A percentile compares a stretch with the other conserved stretches of the same genome.
phyloP scores from a whole-genome alignment of 2,113 vertebrate species.

The Centrocercus urophasianus region DNA sequence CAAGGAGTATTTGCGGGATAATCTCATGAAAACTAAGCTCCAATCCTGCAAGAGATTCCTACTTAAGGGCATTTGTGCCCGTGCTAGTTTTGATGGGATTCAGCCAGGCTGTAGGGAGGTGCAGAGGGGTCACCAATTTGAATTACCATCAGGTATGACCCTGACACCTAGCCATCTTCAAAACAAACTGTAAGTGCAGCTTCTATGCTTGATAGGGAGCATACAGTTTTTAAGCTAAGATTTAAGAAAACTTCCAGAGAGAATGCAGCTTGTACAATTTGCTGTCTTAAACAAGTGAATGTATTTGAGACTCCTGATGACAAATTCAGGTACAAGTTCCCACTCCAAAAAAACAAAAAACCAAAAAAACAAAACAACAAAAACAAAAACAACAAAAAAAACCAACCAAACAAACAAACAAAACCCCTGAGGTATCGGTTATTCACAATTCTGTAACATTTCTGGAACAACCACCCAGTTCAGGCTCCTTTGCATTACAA shows the following conservation, averaged over 20 bases:
- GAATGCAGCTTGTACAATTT: not conserved
- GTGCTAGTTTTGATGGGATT: not conserved
- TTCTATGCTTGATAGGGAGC: not conserved
- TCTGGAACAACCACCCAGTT: not conserved
- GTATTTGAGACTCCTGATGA: not conserved
- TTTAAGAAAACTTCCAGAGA: not conserved
- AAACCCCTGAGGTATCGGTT: accelerated
- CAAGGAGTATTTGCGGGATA: not conserved
- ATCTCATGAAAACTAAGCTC: not conserved
- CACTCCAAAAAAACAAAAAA: not conserved
- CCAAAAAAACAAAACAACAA: too few species aligned
- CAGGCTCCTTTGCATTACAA: not conserved
- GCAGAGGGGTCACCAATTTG: not conserved
- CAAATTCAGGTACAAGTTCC: not conserved
- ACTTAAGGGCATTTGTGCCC: not conserved
- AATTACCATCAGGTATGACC: not conserved
- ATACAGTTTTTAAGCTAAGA: not conserved
- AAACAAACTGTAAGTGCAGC: not conserved
- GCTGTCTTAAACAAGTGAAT: not conserved
- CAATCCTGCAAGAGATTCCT: not conserved
- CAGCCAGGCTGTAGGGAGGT: not conserved
- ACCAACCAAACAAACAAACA: too few species aligned
- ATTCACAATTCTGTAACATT: not conserved
- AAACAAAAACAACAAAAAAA: not conserved
- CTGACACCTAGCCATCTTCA: not conserved